Base-by-base conservation (phyloP, 2,113 vertebrate species). In the Thalassarche chlororhynchos region DNA sequence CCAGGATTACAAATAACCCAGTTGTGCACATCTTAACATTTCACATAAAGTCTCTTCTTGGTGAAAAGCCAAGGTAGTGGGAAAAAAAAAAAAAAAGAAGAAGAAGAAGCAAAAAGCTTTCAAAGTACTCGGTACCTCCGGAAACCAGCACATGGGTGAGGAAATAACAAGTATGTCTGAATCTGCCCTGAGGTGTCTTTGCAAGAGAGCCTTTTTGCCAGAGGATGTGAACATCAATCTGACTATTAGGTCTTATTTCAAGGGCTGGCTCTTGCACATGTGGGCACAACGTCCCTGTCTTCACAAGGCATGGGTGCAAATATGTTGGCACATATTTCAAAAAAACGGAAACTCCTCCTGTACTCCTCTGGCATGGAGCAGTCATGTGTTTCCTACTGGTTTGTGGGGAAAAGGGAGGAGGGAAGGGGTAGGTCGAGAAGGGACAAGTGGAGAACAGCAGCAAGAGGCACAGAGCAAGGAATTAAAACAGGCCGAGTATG, bases 11-110 rank as follows among this genome's bases (percentile, higher is more conserved):
- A 24, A 75, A 32, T 19, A 52, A 89, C 5, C 21, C 57, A 68
- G 0, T 4, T 65, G 19, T 28, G 51, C 16, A 44, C 55, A 29
- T 60, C 23, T 77, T 31, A 46, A 40, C 38, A 9, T 62, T 78
- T 68, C 58, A 57, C 47, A 8, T 40, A 26, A 69, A 69, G 14
- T 21, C 40, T 79, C 8, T 21, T 74, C 49, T 62, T 62, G 51
- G 32, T 86, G 62, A 54, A 90, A 66, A 95, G 62, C 25, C 46
- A 49, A 89, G 32, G 31, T 7, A 12, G 12, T 5, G 26, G 12
- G 4, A 2, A 0, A 0, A 28, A 34, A 54, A 7, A 26, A 21
- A 24, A 40, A 68, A 6, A 8, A 70, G 1, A 58, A 25, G 2
- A 55, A 49, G 17, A 66, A 34, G 20, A 64, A 44, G 10, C 16